phyloP scores from a whole-genome alignment of 1,140 invertebrate species.

The Euschistus heros region DNA sequence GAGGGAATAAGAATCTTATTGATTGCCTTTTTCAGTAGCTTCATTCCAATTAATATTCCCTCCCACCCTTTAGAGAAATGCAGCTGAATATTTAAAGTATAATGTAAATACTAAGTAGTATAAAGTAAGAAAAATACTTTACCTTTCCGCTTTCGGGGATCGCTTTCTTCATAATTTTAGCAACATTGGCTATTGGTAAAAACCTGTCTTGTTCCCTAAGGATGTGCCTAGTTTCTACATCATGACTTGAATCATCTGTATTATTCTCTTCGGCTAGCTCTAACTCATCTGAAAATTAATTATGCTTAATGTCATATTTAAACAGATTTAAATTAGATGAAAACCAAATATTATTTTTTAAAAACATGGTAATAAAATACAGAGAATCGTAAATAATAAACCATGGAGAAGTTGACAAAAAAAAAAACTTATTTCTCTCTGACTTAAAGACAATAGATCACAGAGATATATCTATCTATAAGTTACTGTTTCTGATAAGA shows the following conservation, averaged over 20 bases:
- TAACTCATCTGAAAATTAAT: constrained; percentile 28
- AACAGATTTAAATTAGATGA: too few species aligned
- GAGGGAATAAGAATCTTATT: too few species aligned
- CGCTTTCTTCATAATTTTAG: constrained; percentile 97
- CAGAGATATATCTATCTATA: too few species aligned
- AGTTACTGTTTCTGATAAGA: too few species aligned
- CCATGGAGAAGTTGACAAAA: background rate
- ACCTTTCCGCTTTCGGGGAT: constrained; percentile 94
- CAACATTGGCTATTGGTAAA: constrained; percentile 95
- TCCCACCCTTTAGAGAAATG: background rate
- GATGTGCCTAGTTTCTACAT: constrained; percentile 41
- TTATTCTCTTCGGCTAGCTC: constrained; percentile 42
- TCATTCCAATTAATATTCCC: too few species aligned
- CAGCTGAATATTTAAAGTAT: background rate
- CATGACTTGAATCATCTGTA: constrained; percentile 60
- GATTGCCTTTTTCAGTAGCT: too few species aligned
- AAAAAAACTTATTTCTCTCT: background rate
- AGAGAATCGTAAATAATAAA: background rate
- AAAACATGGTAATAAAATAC: too few species aligned
- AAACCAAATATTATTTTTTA: too few species aligned
- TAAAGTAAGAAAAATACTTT: constrained; percentile 32
- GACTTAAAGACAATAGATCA: too few species aligned
- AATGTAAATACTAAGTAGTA: constrained; percentile 1
- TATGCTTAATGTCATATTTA: too few species aligned
- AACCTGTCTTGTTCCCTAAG: constrained; percentile 88